These are phyloP conservation scores for Amblyjoppa fuscipennis DNA, from an alignment of 2,888 invertebrate genomes.

Conservation along the genomic window DNA sequence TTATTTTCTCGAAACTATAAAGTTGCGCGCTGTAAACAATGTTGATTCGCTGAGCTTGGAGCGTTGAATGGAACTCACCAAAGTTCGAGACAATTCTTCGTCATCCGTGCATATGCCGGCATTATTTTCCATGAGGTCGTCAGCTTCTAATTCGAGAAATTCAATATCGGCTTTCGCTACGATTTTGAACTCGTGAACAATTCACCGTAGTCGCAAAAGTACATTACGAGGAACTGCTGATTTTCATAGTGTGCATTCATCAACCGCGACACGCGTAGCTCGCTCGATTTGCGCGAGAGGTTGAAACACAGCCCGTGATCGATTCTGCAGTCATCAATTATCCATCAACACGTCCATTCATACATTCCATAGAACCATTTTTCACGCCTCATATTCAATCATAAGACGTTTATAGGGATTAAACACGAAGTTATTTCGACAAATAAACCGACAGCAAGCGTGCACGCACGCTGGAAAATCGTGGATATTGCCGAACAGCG, in stretches of 20 bases:
- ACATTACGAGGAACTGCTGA: not conserved
- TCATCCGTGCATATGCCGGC: not conserved
- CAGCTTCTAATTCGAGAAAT: not conserved
- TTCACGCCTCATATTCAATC: slow-evolving; percentile 1
- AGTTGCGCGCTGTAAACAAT: no score
- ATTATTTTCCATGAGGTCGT: not conserved
- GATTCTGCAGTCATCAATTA: slow-evolving; percentile 15
- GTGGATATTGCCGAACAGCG: no score
- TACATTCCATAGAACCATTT: not conserved
- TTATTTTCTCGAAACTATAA: no score
- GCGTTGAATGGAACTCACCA: no score
- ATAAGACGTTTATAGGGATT: slow-evolving; percentile 5
- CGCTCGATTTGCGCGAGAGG: not conserved
- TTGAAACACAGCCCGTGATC: not conserved
- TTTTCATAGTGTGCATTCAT: not conserved
- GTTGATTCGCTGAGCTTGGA: no score
- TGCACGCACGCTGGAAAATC: not conserved
- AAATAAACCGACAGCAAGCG: not conserved
- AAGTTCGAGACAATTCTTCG: not conserved
- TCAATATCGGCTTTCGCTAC: not conserved
- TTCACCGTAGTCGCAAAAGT: not conserved
- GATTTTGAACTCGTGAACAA: not conserved
- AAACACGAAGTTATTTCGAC: slow-evolving; percentile 3
- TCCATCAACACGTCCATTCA: slow-evolving; percentile 12
- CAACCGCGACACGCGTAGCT: slow-evolving; percentile 2